Evolutionary conservation across 2,888 invertebrate species (phyloP), one percentile per base, ranked within the genome.

Genomic region (Nemoura dubitans): DNA sequence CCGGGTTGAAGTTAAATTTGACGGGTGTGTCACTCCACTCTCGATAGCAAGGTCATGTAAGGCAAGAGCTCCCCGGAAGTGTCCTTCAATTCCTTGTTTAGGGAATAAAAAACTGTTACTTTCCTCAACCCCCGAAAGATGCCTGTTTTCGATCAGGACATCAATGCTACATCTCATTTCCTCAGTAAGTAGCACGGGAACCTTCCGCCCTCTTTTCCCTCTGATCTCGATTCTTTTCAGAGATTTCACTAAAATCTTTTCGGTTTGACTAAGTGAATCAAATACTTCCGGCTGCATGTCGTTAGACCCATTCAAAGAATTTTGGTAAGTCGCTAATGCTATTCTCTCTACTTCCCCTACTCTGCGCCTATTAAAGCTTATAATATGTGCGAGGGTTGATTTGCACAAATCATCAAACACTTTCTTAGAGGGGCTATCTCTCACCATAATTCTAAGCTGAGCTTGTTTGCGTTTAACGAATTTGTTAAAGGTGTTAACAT

Each of bases 171-270:
- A 86, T 88, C 90, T 89, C 76, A 89, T 86, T 86, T 89, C 89
- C 30, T 25, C 7, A 83, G 88, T 89, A 76, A 90, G 89, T 21
- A 90, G 87, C 27, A 89, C 89, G n/a, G n/a, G n/a, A n/a, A n/a
- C n/a, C n/a, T n/a, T n/a, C n/a, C n/a, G n/a, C n/a, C n/a, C n/a
- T n/a, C 89, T 88, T 86, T 89, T 87, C 7, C 89, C 89, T 86
- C 89, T 86, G 28, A 89, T 89, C 7, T 89, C 89, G 21, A 89
- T 85, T 81, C 89, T 87, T 87, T 89, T 89, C 36, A 89, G 89
- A 16, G 36, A 88, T 85, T 89, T 85, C 85, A 89, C 59, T n/a
- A 90, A 85, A 78, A 89, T 87, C 87, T 89, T 89, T 88, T 90
- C 90, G 5, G 89, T 30, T 43, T 88, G 84, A 26, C 88, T 80